Conservation (phyloP, 2,888 invertebrate species). For the Synanthedon tipuliformis region DNA sequence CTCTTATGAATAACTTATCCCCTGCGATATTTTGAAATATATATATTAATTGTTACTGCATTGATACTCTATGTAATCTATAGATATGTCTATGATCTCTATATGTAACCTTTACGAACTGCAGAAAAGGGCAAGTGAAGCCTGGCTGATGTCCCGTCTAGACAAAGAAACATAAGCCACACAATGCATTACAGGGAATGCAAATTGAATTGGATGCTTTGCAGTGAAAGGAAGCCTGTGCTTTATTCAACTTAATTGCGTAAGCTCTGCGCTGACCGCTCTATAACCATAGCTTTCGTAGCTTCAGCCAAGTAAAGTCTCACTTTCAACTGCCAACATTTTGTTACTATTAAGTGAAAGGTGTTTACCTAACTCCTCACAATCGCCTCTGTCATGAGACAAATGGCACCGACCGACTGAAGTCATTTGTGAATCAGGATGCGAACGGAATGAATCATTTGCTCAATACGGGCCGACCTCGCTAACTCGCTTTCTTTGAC, state of each 20-base stretch:
- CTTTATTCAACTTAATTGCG: conserved; percentile 35
- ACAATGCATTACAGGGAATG: conserved; percentile 2
- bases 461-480: conserved; percentile 28
- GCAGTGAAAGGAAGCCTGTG: conserved; percentile 36
- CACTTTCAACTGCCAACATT: conserved; percentile 35
- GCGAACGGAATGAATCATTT: conserved; percentile 25
- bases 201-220: conserved; percentile 10
- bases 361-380: conserved; percentile 18
- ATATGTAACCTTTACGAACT: too few relatives aligned
- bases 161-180: not conserved
- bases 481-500: conserved; percentile 46
- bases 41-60: too few relatives aligned
- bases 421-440: conserved; percentile 15
- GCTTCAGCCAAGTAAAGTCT: conserved; percentile 17
- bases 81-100: too few relatives aligned
- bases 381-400: conserved; percentile 17
- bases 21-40: too few relatives aligned
- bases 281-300: conserved; percentile 26
- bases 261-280: conserved; percentile 25
- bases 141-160: too few relatives aligned
- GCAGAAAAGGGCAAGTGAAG: too few relatives aligned
- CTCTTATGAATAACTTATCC: too few relatives aligned
- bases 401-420: conserved; percentile 9
- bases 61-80: too few relatives aligned
- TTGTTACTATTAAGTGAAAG: conserved; percentile 39